These are phyloP conservation scores for Anorthoa munda DNA, from an alignment of 2,888 invertebrate genomes.

Conservation along the genomic window DNA sequence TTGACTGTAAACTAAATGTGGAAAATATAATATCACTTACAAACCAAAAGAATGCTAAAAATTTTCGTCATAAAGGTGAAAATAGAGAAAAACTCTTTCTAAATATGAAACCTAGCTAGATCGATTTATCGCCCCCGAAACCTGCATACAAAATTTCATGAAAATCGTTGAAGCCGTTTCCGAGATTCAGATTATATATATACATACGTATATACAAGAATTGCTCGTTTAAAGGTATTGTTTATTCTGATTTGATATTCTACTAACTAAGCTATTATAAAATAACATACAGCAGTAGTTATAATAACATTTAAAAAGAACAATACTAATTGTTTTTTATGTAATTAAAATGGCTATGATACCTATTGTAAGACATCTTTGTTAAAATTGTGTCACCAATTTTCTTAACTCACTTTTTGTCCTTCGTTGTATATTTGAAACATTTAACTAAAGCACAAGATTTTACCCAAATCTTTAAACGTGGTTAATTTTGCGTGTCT, in stretches of 20 bases:
- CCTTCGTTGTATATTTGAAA: constrained; percentile 2
- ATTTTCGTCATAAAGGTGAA: no score
- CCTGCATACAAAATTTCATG: no score
- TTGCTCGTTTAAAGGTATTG: no score
- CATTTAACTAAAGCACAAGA: neutral
- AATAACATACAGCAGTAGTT: neutral
- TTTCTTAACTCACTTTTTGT: constrained; percentile 12
- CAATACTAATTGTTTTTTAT: neutral
- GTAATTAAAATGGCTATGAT: constrained; percentile 9
- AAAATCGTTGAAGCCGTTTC: no score
- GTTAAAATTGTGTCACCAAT: neutral
- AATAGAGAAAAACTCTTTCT: no score
- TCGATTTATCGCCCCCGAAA: no score
- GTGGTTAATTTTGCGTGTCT: constrained; percentile 23
- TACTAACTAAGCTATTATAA: no score
- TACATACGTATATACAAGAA: no score
- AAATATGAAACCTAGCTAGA: no score
- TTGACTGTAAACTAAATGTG: neutral
- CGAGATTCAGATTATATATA: no score
- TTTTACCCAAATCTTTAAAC: neutral
- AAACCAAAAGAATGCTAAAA: no score
- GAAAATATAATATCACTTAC: neutral
- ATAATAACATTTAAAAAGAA: neutral
- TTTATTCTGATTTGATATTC: no score
- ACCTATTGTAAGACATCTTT: constrained; percentile 8